Conservation (phyloP, 2,888 invertebrate species). For the Polydrusus pterygomalis region DNA sequence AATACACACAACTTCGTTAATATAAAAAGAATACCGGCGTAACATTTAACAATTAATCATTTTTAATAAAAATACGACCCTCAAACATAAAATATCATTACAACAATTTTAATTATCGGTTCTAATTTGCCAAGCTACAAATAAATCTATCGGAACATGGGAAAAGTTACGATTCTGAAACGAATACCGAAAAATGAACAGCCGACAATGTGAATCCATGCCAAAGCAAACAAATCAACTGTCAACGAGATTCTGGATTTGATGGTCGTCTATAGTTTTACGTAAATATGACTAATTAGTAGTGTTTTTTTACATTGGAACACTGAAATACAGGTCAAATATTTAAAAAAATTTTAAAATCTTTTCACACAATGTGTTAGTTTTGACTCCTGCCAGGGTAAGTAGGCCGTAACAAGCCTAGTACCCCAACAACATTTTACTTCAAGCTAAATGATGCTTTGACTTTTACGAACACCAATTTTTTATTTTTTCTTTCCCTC, state of each 20-base stretch:
- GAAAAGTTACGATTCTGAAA: background rate
- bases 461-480: no score
- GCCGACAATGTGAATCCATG: background rate
- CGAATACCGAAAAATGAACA: background rate
- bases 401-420: no score
- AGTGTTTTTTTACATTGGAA: background rate
- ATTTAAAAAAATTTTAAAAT: no score
- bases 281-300: background rate
- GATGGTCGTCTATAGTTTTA: background rate
- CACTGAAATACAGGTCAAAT: background rate
- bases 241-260: background rate
- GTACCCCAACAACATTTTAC: no score
- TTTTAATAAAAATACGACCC: no score
- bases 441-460: no score
- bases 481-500: no score
- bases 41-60: no score
- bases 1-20: no score
- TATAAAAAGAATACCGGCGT: no score
- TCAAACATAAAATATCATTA: background rate
- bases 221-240: slow-evolving; percentile 14
- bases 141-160: slow-evolving; percentile 2
- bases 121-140: background rate
- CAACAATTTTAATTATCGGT: background rate
- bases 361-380: no score
- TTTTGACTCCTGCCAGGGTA: no score